Conservation (phyloP, 2,113 vertebrate genomes). For the Eurypyga helias region DNA sequence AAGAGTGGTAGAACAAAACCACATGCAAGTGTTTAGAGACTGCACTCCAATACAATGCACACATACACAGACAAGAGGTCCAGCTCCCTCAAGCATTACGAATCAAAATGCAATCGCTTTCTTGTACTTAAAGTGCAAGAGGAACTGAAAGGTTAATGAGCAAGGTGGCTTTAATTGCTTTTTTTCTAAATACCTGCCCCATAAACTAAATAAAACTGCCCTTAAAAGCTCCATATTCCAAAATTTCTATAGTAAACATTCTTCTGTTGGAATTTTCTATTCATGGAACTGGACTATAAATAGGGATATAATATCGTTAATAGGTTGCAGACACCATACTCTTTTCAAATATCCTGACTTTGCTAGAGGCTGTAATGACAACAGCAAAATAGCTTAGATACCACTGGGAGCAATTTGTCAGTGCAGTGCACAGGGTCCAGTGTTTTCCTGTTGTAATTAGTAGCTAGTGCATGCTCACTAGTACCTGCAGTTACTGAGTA, state of each 20-base stretch:
- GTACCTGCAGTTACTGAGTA: conserved; percentile 77
- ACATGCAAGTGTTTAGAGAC: background rate
- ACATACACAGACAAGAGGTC: background rate
- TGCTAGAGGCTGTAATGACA: conserved; percentile 59
- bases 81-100: conserved; percentile 11
- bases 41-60: background rate
- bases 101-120: conserved; percentile 48
- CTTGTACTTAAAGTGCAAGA: background rate
- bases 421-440: conserved; percentile 62
- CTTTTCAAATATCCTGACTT: conserved; percentile 66
- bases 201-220: conserved; percentile 40
- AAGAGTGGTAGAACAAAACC: background rate
- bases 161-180: conserved; percentile 12
- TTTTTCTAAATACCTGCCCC: conserved; percentile 33
- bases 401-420: conserved; percentile 85
- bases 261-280: conserved; percentile 50
- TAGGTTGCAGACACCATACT: conserved; percentile 58
- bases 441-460: conserved; percentile 72
- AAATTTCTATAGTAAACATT: conserved; percentile 21
- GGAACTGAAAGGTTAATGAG: conserved; percentile 55
- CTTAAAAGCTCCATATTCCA: conserved; percentile 29
- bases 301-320: conserved; percentile 57
- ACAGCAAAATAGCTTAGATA: conserved; percentile 54
- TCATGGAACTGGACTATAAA: conserved; percentile 48
- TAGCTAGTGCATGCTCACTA: conserved; percentile 37